Percentiles rank a stretch among this genome's conserved stretches.
Conservation (phyloP, 2,888 invertebrate species). For the Acronicta alni region DNA sequence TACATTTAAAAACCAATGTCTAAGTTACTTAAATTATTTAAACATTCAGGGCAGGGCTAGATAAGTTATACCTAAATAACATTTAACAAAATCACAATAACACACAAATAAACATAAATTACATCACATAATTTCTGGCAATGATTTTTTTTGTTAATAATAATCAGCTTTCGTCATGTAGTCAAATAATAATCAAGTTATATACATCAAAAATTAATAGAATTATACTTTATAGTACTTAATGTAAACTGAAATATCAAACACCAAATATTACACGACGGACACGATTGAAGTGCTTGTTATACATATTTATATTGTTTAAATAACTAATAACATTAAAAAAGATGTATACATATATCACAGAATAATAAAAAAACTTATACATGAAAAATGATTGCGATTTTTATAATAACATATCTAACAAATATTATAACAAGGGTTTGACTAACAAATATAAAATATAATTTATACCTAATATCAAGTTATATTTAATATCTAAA, state of each 20-base stretch:
- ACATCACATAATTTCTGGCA: slow-evolving; percentile 5
- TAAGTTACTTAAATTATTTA: slow-evolving; percentile 45
- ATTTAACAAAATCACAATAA: slow-evolving; percentile 9
- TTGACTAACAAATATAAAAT: slow-evolving; percentile 25
- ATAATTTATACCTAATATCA: slow-evolving; percentile 8
- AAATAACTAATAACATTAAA: no score
- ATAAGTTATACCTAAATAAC: slow-evolving; percentile 51
- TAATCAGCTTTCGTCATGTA: no score
- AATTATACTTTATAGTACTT: no score
- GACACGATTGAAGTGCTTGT: no score
- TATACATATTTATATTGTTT: no score
- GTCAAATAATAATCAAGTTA: no score
- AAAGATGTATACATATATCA: no score
- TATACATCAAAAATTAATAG: no score
- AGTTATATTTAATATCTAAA: slow-evolving; percentile 35
- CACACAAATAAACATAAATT: background rate
- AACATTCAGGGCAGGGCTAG: slow-evolving; percentile 60
- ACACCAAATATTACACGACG: no score
- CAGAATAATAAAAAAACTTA: background rate
- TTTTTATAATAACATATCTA: background rate
- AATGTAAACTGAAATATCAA: no score
- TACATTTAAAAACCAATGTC: slow-evolving; percentile 40
- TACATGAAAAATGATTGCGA: slow-evolving; percentile 1
- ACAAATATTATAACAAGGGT: background rate
- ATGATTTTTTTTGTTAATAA: background rate